Percentiles rank a stretch among this genome's conserved stretches.
Evolutionary conservation across 2,888 invertebrate species (phyloP).

Genomic region (Hemicrepidius hirtus): DNA sequence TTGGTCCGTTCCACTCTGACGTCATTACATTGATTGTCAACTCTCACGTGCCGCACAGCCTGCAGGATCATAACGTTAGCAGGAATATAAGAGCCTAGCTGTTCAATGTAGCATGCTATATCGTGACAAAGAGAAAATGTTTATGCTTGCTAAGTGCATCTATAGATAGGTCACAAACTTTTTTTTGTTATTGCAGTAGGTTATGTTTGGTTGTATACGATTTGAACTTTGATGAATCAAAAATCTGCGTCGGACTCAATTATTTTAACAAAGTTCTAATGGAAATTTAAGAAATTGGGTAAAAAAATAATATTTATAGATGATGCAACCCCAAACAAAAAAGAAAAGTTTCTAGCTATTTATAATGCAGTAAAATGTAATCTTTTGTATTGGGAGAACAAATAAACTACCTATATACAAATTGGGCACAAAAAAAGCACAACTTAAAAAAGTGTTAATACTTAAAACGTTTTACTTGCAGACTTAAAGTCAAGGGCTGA

Average conservation of each 20-base stretch:
- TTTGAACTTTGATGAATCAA: background rate
- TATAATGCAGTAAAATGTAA: too few species aligned
- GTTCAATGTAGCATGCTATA: conserved; percentile 53
- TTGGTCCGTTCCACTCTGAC: conserved; percentile 80
- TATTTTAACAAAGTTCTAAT: too few species aligned
- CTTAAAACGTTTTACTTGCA: too few species aligned
- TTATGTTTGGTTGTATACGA: background rate
- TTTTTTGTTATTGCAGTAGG: background rate
- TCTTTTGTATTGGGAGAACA: too few species aligned
- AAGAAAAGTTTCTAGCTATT: too few species aligned
- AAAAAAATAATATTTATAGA: background rate
- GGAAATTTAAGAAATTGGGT: background rate
- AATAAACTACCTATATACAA: too few species aligned
- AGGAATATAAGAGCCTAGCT: conserved; percentile 58
- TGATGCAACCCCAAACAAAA: too few species aligned
- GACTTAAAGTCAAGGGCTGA: too few species aligned
- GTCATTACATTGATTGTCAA: conserved; percentile 84
- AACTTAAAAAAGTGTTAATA: too few species aligned
- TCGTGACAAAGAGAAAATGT: conserved; percentile 39
- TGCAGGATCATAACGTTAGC: conserved; percentile 66
- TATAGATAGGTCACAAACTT: background rate
- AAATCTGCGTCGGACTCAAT: too few species aligned
- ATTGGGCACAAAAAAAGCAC: too few species aligned
- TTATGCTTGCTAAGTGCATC: conserved; percentile 12
- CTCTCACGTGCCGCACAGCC: conserved; percentile 73